phyloP scores from a whole-genome alignment of 2,113 vertebrate species.

The Caranx ignobilis region DNA sequence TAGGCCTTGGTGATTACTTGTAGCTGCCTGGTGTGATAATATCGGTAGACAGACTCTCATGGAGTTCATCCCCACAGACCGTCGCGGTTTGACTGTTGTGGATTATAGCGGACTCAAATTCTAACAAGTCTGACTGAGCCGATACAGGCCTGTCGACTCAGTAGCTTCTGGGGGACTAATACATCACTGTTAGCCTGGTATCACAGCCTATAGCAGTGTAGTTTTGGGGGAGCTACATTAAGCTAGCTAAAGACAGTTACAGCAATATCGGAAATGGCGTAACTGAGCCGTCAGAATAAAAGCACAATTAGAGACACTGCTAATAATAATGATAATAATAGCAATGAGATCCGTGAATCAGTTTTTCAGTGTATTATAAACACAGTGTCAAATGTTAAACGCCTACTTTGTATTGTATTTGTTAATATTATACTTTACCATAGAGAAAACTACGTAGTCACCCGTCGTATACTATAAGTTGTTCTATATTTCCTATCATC shows the following conservation, averaged over 20 bases:
- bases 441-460: too few relatives aligned
- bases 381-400: too few relatives aligned
- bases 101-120: accelerated
- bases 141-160: neutral
- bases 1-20: slow-evolving; percentile 53
- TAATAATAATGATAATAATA: too few relatives aligned
- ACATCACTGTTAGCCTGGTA: slow-evolving; percentile 52
- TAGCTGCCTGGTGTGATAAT: slow-evolving; percentile 48
- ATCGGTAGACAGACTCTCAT: neutral
- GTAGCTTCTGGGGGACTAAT: neutral
- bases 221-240: slow-evolving; percentile 12
- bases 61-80: neutral
- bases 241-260: neutral
- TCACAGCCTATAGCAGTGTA: slow-evolving; percentile 27
- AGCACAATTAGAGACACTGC: neutral
- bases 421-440: too few relatives aligned
- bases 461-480: too few relatives aligned
- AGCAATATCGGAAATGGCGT: slow-evolving; percentile 11
- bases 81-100: neutral
- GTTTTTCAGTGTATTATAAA: too few relatives aligned
- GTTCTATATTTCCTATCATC: too few relatives aligned
- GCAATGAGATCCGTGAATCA: too few relatives aligned
- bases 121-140: neutral
- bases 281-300: slow-evolving; percentile 44
- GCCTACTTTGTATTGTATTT: too few relatives aligned